Percentiles rank a stretch among this genome's conserved stretches.
Evolutionary conservation across 2,888 invertebrate genomes (phyloP).

Genomic region (Drosophila ustulata): DNA sequence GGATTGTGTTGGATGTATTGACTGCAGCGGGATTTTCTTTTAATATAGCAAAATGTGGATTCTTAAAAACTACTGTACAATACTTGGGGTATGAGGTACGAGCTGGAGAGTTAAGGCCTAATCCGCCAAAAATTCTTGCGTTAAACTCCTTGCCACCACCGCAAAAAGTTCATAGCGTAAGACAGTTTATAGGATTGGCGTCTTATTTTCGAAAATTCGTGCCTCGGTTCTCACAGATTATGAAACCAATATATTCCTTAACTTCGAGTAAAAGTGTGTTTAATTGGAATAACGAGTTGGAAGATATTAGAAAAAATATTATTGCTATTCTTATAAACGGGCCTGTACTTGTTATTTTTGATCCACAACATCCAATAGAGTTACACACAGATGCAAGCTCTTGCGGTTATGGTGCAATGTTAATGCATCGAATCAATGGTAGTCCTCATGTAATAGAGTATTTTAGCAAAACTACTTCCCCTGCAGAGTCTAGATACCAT

Average conservation of each 20-base stretch:
- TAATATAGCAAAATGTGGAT: constrained; percentile 24
- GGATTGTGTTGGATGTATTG: constrained; percentile 25
- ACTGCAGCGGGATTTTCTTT: constrained; percentile 19
- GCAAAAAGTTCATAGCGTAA: constrained; percentile 6
- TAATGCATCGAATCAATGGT: constrained; percentile 15
- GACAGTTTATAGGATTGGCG: constrained; percentile 32
- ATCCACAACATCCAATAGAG: constrained; percentile 39
- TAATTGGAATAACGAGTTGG: background rate
- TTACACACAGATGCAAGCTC: constrained; percentile 9
- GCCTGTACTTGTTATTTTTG: constrained; percentile 43
- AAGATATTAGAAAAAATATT: background rate
- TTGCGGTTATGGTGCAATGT: constrained; percentile 21
- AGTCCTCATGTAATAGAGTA: constrained; percentile 20
- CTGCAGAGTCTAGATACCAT: constrained; percentile 5
- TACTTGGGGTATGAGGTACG: constrained; percentile 3
- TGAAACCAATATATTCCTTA: constrained; percentile 25
- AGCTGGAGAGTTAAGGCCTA: constrained; percentile 25
- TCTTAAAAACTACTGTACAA: constrained; percentile 21
- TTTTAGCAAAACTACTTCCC: constrained; percentile 33
- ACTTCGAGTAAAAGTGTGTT: constrained; percentile 11
- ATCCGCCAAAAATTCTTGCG: constrained; percentile 15
- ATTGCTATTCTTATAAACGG: constrained; percentile 22
- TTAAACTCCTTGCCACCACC: constrained; percentile 23
- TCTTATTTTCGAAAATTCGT: constrained; percentile 33
- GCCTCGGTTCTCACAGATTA: constrained; percentile 24